Base-by-base conservation (phyloP, 2,797 vertebrate genomes). In the Cossypha caffra region DNA sequence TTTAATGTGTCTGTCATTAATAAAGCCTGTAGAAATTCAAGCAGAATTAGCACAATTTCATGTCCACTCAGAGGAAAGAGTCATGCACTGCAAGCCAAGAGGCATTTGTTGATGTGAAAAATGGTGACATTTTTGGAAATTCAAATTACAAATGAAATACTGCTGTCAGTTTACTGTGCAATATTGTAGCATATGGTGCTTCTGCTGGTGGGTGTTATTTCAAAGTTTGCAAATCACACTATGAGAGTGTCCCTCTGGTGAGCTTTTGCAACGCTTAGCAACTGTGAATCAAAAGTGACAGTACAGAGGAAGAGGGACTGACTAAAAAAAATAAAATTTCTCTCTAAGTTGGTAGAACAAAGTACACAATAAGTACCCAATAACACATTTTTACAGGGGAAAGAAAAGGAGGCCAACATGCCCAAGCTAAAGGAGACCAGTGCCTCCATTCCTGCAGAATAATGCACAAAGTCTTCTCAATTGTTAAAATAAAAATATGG, bases 201-300 rank as follows among this genome's bases (percentile, higher is more conserved):
- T 98, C 97, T 97, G 98, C 97, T 98, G 96, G 98, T 98, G 97
- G 98, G 98, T 98, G 98, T 98, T 98, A 98, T 98, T 98, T 98
- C 98, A 98, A 98, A 98, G 98, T 98, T 98, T 98, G 97, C 97
- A 97, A 98, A 98, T 98, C 97, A 97, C 98, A 98, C 98, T 96
- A 87, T 71, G 96, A 98, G 97, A 97, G 95, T 96, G 97, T 98
- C 98, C 97, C 98, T 98, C 97, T 98, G 98, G 97, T 98, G 95
- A 97, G 98, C 94, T 97, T 96, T 97, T 97, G 97, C 96, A 97
- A 98, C 4, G 86, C 97, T 98, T 97, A 98, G 97, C 98, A 98
- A 98, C 98, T 98, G 98, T 97, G 98, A 98, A 98, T 98, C 95
- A 96, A 96, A 97, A 98, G 95, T 98, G 98, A 98, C 98, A 98